Base-by-base conservation (phyloP, 2,888 invertebrate genomes). In the Agonopterix alstromeriana region DNA sequence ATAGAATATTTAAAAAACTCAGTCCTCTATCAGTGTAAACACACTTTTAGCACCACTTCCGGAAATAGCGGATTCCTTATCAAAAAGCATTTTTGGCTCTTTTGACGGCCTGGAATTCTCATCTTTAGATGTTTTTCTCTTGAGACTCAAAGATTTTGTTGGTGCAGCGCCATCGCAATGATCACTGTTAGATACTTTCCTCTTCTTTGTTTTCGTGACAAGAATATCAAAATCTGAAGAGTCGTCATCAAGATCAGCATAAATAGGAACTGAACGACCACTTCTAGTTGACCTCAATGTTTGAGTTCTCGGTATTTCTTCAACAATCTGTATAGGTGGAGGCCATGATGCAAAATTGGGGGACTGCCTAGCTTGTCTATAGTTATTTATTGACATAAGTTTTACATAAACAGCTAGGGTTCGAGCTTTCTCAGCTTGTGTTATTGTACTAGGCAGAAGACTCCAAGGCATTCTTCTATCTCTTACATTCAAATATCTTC, bases 381-480 rank as follows among this genome's bases (percentile, higher is more conserved):
- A 84, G 46, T 63, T 82, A 49, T 84, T 84, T 36, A 86, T 68
- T 9, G 87, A 82, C 84, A 86, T 83, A 12, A 87, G 62, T 65
- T 86, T 85, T 11, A 85, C 78, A 49, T 88, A 87, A 14, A 84
- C 82, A 43, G 86, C 81, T 17, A 88, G 65, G 14, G 79, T 75
- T 8, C 77, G 73, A 10, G 86, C 86, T 60, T 85, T 85, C 54
- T 88, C 85, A 27, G 80, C 74, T 41, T 74, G 76, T 14, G 79
- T 77, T 44, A 86, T 61, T 36, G 72, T 60, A 14, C 59, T 67
- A 1, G 88, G 83, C 36, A 88, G 57, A 9, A 88, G 56, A 51
- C 88, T 82, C 88, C 88, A 88, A n/a, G 88, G 88, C 75, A 88
- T 69, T 36, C 88, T 67, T 52, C 84, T 77, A 46, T 88, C 88